phyloP scores from a whole-genome alignment of 2,888 invertebrate genomes.

The Ephialtes manifestator region DNA sequence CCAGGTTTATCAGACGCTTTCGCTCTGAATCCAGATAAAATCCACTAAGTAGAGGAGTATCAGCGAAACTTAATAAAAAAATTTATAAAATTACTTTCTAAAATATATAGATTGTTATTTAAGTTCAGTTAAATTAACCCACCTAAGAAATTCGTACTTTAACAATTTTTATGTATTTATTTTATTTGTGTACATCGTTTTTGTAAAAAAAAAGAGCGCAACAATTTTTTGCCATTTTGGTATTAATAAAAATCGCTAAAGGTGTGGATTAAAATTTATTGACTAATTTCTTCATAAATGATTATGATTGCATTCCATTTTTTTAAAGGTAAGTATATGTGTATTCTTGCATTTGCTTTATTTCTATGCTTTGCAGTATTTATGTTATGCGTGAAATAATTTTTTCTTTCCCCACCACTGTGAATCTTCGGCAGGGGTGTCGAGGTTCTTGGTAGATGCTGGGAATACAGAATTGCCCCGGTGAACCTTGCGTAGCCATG shows the following conservation, averaged over 20 bases:
- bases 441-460: constrained; percentile 23
- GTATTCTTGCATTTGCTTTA: background rate
- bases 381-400: background rate
- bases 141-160: too few species aligned
- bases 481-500: constrained; percentile 60
- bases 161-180: too few species aligned
- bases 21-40: background rate
- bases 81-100: background rate
- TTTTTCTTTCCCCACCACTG: constrained; percentile 4
- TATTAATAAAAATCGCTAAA: too few species aligned
- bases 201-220: too few species aligned
- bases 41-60: background rate
- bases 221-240: too few species aligned
- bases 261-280: too few species aligned
- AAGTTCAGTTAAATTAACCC: background rate
- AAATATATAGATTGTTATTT: background rate
- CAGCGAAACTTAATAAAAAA: background rate
- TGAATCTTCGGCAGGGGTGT: constrained; percentile 26
- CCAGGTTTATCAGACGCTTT: background rate
- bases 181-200: too few species aligned
- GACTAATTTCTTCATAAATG: too few species aligned
- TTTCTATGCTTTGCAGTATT: background rate
- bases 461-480: constrained; percentile 34
- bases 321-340: too few species aligned
- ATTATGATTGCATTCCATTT: too few species aligned